phyloP scores from a whole-genome alignment of 2,113 vertebrate genomes.

The Genyomyrus donnyi region DNA sequence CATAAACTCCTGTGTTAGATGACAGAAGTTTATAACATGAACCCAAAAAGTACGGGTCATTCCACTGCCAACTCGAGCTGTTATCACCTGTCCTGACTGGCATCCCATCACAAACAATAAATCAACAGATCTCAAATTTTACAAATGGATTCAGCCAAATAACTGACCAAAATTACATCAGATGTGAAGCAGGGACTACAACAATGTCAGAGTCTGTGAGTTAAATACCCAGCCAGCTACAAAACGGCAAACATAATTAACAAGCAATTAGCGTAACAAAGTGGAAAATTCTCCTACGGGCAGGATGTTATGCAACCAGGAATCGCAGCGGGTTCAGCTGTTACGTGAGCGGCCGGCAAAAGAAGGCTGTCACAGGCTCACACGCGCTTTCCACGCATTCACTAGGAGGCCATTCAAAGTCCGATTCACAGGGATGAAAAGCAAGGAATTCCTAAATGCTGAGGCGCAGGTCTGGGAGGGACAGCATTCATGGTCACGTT shows the following conservation, averaged over 20 bases:
- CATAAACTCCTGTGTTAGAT: not conserved
- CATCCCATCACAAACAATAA: not conserved
- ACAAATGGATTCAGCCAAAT: not conserved
- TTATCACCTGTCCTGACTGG: not conserved
- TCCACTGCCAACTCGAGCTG: not conserved
- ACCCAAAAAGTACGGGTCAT: not conserved
- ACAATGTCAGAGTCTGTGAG: not conserved
- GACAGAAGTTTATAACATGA: not conserved
- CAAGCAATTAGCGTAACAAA: not conserved
- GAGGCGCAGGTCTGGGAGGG: not conserved
- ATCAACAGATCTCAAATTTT: not conserved
- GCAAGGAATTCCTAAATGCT: not conserved
- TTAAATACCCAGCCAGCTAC: not conserved
- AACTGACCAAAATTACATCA: not conserved
- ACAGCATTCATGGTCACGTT: not conserved
- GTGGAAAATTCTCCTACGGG: not conserved
- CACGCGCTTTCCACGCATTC: not conserved
- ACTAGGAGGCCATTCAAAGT: not conserved
- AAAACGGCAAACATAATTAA: conserved; percentile 8
- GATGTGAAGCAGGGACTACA: not conserved
- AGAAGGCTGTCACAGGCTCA: not conserved
- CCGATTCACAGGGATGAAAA: not conserved
- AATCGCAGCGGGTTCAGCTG: not conserved
- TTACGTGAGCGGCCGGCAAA: not conserved
- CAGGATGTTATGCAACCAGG: conserved; percentile 9